Percentiles rank a stretch among this genome's conserved stretches.
phyloP scores from a whole-genome alignment of 2,888 invertebrate genomes.

The Hypomecis punctinalis region DNA sequence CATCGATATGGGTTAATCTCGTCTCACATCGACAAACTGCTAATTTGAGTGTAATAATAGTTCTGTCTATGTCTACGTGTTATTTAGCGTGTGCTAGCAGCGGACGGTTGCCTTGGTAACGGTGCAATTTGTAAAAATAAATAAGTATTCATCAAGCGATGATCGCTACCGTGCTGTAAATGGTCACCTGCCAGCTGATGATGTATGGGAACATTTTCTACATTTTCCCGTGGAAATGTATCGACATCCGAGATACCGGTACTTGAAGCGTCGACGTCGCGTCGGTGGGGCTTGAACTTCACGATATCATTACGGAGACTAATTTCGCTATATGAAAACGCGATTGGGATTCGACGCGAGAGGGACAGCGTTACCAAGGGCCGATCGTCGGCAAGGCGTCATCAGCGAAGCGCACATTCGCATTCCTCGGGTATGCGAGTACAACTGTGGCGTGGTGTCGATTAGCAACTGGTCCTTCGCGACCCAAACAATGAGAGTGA shows the following conservation, averaged over 20 bases:
- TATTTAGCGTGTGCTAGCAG: slow-evolving; percentile 60
- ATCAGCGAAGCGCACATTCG: slow-evolving; percentile 68
- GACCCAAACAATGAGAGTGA: slow-evolving; percentile 81
- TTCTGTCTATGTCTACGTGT: slow-evolving; percentile 38
- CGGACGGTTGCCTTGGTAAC: slow-evolving; percentile 68
- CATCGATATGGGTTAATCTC: slow-evolving; percentile 5
- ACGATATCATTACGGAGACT: slow-evolving; percentile 26
- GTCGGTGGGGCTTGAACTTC: slow-evolving; percentile 34
- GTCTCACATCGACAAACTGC: slow-evolving; percentile 33
- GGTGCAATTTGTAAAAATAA: slow-evolving; percentile 61
- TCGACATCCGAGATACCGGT: slow-evolving; percentile 51
- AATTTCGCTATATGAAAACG: slow-evolving; percentile 46
- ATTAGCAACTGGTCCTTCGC: slow-evolving; percentile 75
- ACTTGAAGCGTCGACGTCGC: slow-evolving; percentile 23
- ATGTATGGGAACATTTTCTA: slow-evolving; percentile 80
- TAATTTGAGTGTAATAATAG: slow-evolving; percentile 44
- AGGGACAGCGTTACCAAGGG: slow-evolving; percentile 41
- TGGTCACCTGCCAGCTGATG: slow-evolving; percentile 80
- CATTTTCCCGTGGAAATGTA: slow-evolving; percentile 61
- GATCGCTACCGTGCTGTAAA: slow-evolving; percentile 61
- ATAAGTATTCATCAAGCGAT: slow-evolving; percentile 59
- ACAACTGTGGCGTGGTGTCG: slow-evolving; percentile 68
- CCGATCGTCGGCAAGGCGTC: slow-evolving; percentile 45
- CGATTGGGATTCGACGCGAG: slow-evolving; percentile 47
- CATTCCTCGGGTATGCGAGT: slow-evolving; percentile 63